These are phyloP conservation scores for Stomatorhinus walkeri DNA, from an alignment of 2,797 vertebrate species.

Conservation along the genomic window DNA sequence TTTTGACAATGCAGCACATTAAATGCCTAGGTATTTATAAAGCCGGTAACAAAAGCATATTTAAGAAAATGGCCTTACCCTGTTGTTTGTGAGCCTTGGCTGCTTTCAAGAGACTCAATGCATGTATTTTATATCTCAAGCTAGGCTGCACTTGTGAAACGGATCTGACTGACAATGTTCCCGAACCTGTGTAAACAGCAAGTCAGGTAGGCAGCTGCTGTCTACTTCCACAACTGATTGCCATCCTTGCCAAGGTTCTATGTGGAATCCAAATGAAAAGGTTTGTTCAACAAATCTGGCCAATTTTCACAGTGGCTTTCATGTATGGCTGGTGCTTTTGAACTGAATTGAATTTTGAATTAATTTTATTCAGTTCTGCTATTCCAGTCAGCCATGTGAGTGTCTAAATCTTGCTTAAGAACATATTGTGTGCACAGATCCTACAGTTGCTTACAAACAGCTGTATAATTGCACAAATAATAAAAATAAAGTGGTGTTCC, in stretches of 20 bases:
- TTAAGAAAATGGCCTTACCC: background rate
- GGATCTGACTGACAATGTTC: background rate
- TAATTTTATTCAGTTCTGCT: slow-evolving; percentile 3
- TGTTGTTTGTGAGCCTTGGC: background rate
- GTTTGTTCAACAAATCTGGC: background rate
- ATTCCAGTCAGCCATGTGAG: background rate
- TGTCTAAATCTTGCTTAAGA: background rate
- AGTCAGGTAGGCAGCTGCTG: background rate
- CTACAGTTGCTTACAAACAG: background rate
- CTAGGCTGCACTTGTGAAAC: background rate
- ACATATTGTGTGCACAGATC: background rate
- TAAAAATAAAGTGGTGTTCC: background rate
- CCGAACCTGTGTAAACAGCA: background rate
- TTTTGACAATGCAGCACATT: background rate
- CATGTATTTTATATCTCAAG: background rate
- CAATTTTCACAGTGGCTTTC: background rate
- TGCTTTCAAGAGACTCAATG: background rate
- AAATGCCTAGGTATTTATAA: background rate
- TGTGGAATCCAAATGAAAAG: background rate
- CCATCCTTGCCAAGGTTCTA: background rate
- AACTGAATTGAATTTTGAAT: slow-evolving; percentile 1
- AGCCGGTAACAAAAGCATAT: background rate
- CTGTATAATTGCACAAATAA: background rate
- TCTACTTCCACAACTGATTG: background rate
- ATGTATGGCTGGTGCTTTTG: background rate